Base-by-base conservation (phyloP, 2,888 invertebrate species). In the Listrodromus nycthemerus region DNA sequence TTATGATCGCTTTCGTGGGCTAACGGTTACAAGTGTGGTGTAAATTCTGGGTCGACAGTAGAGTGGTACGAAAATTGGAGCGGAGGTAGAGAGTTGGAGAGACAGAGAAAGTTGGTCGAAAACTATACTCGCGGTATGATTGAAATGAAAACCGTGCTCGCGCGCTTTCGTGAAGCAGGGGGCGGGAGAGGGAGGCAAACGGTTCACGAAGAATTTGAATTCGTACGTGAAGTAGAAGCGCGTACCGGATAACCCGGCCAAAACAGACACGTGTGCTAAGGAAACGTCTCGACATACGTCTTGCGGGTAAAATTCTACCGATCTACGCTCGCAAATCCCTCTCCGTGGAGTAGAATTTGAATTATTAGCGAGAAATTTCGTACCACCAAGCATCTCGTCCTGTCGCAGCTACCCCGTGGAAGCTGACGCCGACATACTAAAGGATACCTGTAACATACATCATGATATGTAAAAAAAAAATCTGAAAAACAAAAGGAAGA, bases 1-100 rank as follows among this genome's bases (percentile, higher is more conserved):
- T 69, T 69, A 80, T 61, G 37, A 63, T 50, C 61, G 74, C 61
- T 80, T 80, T 50, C 33, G 10, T 3, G 61, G 7, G 48, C 37
- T 24, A 63, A 80, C 66, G 58, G 41, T 58, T 74, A 50, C 33
- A 50, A 50, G 50, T 74, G 58, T 58, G 19, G 50, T 69, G 74
- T 69, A 58, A 61, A 80, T 80, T 80, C 50, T n/a, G 67, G 74
- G 67, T 74, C 74, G 50, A 63, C 61, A 30, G 50, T 61, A 30
- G 55, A 74, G 19, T 50, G 19, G 10, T 21, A 21, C 52, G 52
- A 21, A 19, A n/a, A 10, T 52, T 30, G 55, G 30, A 27, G 5
- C 21, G 55, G 27, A 24, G 8, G 48, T 24, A 21, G 37, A 61
- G 55, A 55, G 55, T 21, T 41, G 21, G n/a, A 52, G 5, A 37